These are phyloP conservation scores for Pinctada fucata DNA, from an alignment of 2,888 invertebrate species.

Conservation along the genomic window DNA sequence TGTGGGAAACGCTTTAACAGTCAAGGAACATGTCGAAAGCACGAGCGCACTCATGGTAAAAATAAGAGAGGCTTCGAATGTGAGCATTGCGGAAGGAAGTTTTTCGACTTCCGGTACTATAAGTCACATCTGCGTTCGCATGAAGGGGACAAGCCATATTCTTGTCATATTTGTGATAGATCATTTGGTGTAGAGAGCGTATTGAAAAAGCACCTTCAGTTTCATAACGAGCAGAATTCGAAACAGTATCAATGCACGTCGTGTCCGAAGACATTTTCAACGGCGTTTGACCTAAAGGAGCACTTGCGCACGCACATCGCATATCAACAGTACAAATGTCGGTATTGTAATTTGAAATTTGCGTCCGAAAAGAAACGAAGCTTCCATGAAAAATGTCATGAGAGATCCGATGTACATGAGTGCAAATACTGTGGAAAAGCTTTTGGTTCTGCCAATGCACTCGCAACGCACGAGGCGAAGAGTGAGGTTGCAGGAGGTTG, in stretches of 20 bases:
- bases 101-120: slow-evolving; percentile 22
- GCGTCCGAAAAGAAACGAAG: slow-evolving; percentile 25
- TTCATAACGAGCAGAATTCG: slow-evolving; percentile 22
- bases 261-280: slow-evolving; percentile 32
- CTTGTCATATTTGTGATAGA: slow-evolving; percentile 33
- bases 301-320: slow-evolving; percentile 38
- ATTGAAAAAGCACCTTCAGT: slow-evolving; percentile 35
- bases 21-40: slow-evolving; percentile 42
- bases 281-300: slow-evolving; percentile 33
- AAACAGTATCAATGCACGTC: slow-evolving; percentile 35
- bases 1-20: slow-evolving; percentile 38
- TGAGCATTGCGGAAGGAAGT: slow-evolving; percentile 35
- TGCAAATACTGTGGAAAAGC: slow-evolving; percentile 35
- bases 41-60: slow-evolving; percentile 30
- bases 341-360: slow-evolving; percentile 36
- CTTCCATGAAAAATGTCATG: slow-evolving; percentile 38
- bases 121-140: slow-evolving; percentile 28
- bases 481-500: slow-evolving; percentile 30
- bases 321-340: slow-evolving; percentile 39
- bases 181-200: slow-evolving; percentile 37
- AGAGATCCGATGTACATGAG: slow-evolving; percentile 22
- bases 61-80: slow-evolving; percentile 29
- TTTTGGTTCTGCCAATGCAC: slow-evolving; percentile 22
- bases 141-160: slow-evolving; percentile 24
- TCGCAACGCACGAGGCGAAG: slow-evolving; percentile 29